Base-by-base conservation (phyloP, 64 coral and sea anemone genomes). In the Porites australiensis region DNA sequence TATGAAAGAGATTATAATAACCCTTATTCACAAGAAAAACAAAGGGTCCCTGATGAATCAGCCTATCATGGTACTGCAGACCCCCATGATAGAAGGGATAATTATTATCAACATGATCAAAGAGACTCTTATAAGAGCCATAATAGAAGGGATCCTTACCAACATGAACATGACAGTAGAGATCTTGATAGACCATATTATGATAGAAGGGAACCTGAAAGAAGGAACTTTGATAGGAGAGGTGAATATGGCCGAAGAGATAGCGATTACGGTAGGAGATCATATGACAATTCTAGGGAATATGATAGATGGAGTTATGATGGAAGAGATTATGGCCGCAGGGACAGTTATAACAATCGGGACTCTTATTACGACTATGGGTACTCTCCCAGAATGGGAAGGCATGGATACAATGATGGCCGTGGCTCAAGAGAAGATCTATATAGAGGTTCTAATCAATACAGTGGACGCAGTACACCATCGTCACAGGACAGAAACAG, bases 121-220 rank as follows among this genome's bases (percentile, higher is more conserved):
- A 65, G 48, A 21, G 61, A 84, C 44, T 18, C 27, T 19, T 64
- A 69, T 64, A 47, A 69, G 13, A 14, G 19, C 62, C 46, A 67
- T 8, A 51, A 45, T 51, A 84, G 81, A 18, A 19, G 63, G 13
- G 81, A 84, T 20, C 81, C 62, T 22, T 84, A 84, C 12, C 7
- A 57, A 22, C 69, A 84, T 84, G 81, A 84, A 50, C 62, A 67
- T 20, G 81, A 84, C 7, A 76, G 73, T 15, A 84, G 81, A 43
- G 81, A 69, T 11, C 23, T 22, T 50, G 63, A 68, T 0, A 68
- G 80, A 67, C 10, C 8, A 4, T 18, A 67, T 11, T 67, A 67
- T 21, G 80, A 22, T 15, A 57, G 77, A 60, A 27, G 55, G 15
- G 77, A 61, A 12, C 20, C 50, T 80, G 77, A 80, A 1, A 84